These are phyloP conservation scores for Omphaloscelis lunosa DNA, from an alignment of 2,888 invertebrate species.

Conservation along the genomic window DNA sequence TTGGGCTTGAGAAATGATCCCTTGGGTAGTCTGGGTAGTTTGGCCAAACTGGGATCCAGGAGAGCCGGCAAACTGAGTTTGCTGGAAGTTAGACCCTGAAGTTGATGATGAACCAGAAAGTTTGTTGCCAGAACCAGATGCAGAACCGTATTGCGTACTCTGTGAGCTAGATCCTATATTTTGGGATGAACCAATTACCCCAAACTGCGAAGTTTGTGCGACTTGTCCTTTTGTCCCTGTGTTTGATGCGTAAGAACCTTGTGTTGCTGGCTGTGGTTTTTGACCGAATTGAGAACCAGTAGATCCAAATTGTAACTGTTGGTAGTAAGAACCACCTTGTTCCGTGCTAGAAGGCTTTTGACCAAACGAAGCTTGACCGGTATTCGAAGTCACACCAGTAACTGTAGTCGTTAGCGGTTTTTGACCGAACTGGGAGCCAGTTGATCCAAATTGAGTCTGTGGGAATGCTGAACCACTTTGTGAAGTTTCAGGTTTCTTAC, in stretches of 20 bases:
- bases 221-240: slow-evolving; percentile 28
- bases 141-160: slow-evolving; percentile 24
- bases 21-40: slow-evolving; percentile 18
- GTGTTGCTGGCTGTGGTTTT: slow-evolving; percentile 23
- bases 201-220: slow-evolving; percentile 40
- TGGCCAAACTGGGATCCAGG: slow-evolving; percentile 29
- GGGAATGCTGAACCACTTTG: slow-evolving; percentile 23
- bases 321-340: slow-evolving; percentile 51
- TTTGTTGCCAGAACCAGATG: slow-evolving; percentile 9
- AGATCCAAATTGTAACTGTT: slow-evolving; percentile 47
- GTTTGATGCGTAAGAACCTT: slow-evolving; percentile 36
- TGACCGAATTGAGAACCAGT: slow-evolving; percentile 20
- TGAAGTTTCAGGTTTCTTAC: slow-evolving; percentile 22
- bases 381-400: slow-evolving; percentile 19
- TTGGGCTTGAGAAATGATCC: slow-evolving; percentile 15
- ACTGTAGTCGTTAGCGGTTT: slow-evolving; percentile 20
- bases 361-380: slow-evolving; percentile 22
- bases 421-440: slow-evolving; percentile 26
- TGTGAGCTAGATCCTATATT: slow-evolving; percentile 54
- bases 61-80: slow-evolving; percentile 36
- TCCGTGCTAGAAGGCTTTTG: slow-evolving; percentile 32
- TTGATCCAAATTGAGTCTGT: slow-evolving; percentile 26
- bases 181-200: slow-evolving; percentile 34
- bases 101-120: slow-evolving; percentile 20
- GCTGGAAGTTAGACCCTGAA: slow-evolving; percentile 26